Base-by-base conservation (phyloP, 2,888 invertebrate genomes). In the Perizoma affinitatum region DNA sequence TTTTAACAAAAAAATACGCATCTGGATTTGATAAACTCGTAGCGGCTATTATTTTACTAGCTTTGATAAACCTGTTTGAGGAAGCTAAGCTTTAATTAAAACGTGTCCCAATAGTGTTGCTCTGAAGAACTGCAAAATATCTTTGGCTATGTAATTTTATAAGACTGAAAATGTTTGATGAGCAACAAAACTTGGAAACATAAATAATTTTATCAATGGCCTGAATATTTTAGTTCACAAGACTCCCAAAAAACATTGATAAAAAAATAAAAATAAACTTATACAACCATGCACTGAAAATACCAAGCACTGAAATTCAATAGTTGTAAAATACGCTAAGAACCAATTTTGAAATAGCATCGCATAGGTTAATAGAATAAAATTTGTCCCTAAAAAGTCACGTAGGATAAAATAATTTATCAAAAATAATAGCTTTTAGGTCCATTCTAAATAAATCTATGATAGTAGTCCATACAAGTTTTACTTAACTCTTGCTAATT, bases 321-420 rank as follows among this genome's bases (percentile, higher is more conserved):
- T 6, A 36, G 5, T 6, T 36, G 4, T 6, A 36, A 10, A 8
- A 36, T 36, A 47, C 36, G n/a, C 47, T 48, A 40, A 11, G 40
- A 48, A 49, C 49, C 40, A 49, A 38, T 49, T 49, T 49, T 49
- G 22, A 40, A 40, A 49, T 49, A 49, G 40, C 34, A 46, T 35
- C 35, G 34, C 6, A 5, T 34, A 46, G 35, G 4, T 34, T 42
- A 44, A 22, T 44, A 42, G n/a, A 44, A 44, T 44, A 22, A 22
- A 22, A 22, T 22, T 3, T 22, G 22, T 22, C 22, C 22, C 22
- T 42, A 10, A 42, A 42, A 42, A 4, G 4, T 6, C 10, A 42
- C 10, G 5, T 42, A 42, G 42, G 5, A 42, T 42, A 10, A 42
- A 10, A 6, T 10, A 42, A 10, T 5, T n/a, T 42, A 6, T 42